Base-by-base conservation (phyloP, 2,113 vertebrate species). In the Clupea harengus region DNA sequence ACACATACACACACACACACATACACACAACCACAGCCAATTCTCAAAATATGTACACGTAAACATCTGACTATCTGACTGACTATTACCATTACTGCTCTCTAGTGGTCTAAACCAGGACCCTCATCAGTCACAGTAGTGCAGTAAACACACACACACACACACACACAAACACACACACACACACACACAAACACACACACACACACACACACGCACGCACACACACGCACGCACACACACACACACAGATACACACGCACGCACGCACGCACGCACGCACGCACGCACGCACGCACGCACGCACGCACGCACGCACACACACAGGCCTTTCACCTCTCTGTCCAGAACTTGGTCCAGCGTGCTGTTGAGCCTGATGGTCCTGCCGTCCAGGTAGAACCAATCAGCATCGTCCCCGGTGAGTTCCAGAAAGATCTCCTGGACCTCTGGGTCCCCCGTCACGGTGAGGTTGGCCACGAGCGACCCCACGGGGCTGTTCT, bases 381-480 rank as follows among this genome's bases (percentile, higher is more conserved):
- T 91, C 88, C 90, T 92, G 0, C 93, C 94, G 0, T 97, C 96
- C 89, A 97, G 86, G 89, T 93, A 95, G 91, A 97, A 96, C 97
- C 97, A 97, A 3, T 93, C 45, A 0, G 95, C 94, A 18, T 96
- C 94, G 1, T 93, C 81, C n/a, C 96, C 97, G 0, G 87, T 88
- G 57, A 97, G 89, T 44, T 86, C 94, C 92, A 96, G 93, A 50
- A 88, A 91, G 20, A 96, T 86, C 3, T 90, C 87, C 3, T 91
- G 75, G 18, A 82, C 17, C 46, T 89, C 88, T 3, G 85, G 78
- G 67, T 95, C 94, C 2, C 89, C 93, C 8, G 81, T 85, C 13
- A 88, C 49, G 3, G 90, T 90, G 39, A 96, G 89, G 82, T 92
- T 94, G 20, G 94, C 92, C 25, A 97, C 92, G 54, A 96, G 88